These are phyloP conservation scores for Tethya wilhelma DNA, from an alignment of 37 sponge, comb jelly and placozoan species.

Conservation along the genomic window DNA sequence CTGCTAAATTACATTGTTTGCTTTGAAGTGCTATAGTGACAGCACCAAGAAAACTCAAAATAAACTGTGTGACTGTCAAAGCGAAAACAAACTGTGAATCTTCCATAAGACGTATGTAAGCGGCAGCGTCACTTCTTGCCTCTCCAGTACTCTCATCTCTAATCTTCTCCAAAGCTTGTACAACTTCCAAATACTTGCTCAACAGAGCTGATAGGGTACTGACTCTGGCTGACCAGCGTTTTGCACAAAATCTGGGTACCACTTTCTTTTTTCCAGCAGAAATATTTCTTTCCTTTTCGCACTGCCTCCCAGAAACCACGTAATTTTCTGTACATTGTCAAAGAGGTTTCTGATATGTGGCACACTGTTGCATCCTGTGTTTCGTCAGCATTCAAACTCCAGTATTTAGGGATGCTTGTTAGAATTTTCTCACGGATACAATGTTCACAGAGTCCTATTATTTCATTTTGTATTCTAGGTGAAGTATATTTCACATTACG, in stretches of 20 bases:
- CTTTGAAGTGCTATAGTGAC: constrained; percentile 29
- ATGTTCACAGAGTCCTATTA: constrained; percentile 26
- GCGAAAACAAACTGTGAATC: constrained; percentile 31
- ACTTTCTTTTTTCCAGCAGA: constrained; percentile 10
- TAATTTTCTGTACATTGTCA: constrained; percentile 30
- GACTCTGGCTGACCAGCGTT: constrained; percentile 39
- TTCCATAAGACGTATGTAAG: constrained; percentile 34
- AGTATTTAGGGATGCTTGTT: constrained; percentile 13
- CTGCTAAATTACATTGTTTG: constrained; percentile 20
- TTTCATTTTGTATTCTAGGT: constrained; percentile 54
- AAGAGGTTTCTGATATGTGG: constrained; percentile 17
- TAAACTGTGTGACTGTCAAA: constrained; percentile 40
- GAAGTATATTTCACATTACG: constrained; percentile 44
- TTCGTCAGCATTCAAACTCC: constrained; percentile 53
- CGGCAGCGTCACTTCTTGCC: constrained; percentile 31
- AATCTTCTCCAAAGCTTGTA: constrained; percentile 29
- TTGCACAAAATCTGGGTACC: constrained; percentile 42
- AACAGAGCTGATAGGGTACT: constrained; percentile 40
- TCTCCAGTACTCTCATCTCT: constrained; percentile 25
- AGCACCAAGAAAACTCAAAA: constrained; percentile 28
- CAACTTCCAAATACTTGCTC: constrained; percentile 34
- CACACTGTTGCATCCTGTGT: constrained; percentile 34
- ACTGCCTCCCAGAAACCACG: constrained; percentile 52
- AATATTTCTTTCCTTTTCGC: constrained; percentile 43
- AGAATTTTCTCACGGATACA: constrained; percentile 26